phyloP scores from a whole-genome alignment of 2,888 invertebrate species.

The Scaptomyza flava region DNA sequence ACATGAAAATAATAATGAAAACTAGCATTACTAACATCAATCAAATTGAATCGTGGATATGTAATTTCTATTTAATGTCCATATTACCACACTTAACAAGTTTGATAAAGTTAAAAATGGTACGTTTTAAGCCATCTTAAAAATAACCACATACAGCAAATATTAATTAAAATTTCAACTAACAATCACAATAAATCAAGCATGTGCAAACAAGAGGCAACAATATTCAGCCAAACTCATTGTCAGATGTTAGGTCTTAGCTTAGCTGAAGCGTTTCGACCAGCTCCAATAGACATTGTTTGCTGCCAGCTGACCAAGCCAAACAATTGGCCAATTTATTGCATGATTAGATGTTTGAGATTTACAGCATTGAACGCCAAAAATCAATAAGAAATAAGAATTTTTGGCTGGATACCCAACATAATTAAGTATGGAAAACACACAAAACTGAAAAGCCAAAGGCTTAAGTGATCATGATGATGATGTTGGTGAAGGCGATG shows the following conservation, averaged over 20 bases:
- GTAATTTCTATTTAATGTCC: too few relatives aligned
- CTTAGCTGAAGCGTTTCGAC: conserved; percentile 17
- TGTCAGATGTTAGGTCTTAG: conserved; percentile 10
- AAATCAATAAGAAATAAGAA: conserved; percentile 70
- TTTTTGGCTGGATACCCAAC: conserved; percentile 52
- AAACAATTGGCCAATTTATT: conserved; percentile 81
- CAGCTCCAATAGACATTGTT: conserved; percentile 46
- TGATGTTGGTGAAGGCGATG: conserved; percentile 22
- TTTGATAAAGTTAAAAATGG: too few relatives aligned
- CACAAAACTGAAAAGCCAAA: conserved; percentile 40
- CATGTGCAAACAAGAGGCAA: conserved; percentile 62
- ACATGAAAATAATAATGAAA: too few relatives aligned
- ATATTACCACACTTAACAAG: too few relatives aligned
- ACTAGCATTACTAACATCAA: too few relatives aligned
- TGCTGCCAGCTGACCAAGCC: conserved; percentile 34
- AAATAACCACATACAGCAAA: conserved; percentile 16
- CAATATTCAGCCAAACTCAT: conserved; percentile 24
- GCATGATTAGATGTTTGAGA: conserved; percentile 72
- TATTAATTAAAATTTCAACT: conserved; percentile 56
- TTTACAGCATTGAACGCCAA: conserved; percentile 37
- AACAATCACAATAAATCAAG: conserved; percentile 74
- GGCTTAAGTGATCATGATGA: conserved; percentile 11
- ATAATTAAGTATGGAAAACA: conserved; percentile 63
- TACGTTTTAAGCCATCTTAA: neutral
- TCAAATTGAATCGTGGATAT: too few relatives aligned